Evolutionary conservation across 2,113 vertebrate species (phyloP).

Genomic region (Poicephalus meyeri): DNA sequence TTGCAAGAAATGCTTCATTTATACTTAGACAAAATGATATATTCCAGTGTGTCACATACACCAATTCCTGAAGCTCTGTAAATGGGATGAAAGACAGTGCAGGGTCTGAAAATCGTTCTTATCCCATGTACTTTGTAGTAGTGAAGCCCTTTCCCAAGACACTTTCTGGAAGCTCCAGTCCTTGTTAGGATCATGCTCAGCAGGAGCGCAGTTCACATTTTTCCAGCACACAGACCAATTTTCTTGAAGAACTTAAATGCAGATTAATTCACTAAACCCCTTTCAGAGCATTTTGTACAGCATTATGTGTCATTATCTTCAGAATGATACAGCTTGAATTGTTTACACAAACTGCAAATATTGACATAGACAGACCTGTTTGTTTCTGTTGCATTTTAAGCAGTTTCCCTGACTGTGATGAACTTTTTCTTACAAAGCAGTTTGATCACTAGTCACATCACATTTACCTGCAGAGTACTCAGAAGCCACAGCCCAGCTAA

Average conservation of each 20-base stretch:
- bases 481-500: background rate
- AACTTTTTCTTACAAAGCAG: background rate
- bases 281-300: background rate
- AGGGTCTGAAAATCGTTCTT: background rate
- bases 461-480: background rate
- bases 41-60: background rate
- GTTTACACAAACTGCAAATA: constrained; percentile 22
- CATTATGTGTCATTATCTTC: constrained; percentile 8
- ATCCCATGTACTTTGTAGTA: background rate
- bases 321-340: background rate
- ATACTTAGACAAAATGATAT: background rate
- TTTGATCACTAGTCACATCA: background rate
- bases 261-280: background rate
- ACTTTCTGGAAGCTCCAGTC: background rate
- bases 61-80: background rate
- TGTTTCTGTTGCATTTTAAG: constrained; percentile 46
- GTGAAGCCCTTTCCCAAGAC: background rate
- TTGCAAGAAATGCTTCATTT: background rate
- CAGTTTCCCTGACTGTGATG: background rate
- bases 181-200: background rate
- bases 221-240: background rate
- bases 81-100: background rate
- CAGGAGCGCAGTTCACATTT: background rate
- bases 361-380: background rate
- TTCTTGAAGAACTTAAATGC: background rate